Percentiles rank a stretch among this genome's conserved stretches.
phyloP scores from a whole-genome alignment of 2,113 vertebrate genomes.

The Erythrocercus mccallii region DNA sequence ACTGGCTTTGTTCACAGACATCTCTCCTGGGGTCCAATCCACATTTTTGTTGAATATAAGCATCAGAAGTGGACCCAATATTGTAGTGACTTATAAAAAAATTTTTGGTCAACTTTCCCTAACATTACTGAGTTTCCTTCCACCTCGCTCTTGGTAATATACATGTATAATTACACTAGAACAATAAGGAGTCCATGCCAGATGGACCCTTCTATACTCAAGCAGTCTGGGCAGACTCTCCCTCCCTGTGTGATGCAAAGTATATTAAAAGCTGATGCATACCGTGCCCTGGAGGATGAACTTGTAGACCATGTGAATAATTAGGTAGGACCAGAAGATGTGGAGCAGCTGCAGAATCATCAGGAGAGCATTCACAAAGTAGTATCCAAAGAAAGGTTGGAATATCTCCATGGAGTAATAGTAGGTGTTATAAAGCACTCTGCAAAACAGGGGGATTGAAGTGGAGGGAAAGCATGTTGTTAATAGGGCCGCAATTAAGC shows the following conservation, averaged over 20 bases:
- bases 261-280: neutral
- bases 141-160: neutral
- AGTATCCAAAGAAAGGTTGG: constrained; percentile 86
- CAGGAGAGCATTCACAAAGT: constrained; percentile 85
- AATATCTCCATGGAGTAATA: constrained; percentile 76
- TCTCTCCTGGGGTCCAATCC: neutral
- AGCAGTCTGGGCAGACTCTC: neutral
- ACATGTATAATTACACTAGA: neutral
- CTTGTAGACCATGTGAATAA: constrained; percentile 87
- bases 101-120: neutral
- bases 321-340: constrained; percentile 90
- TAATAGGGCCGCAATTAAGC: neutral
- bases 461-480: neutral
- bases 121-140: neutral
- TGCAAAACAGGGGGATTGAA: constrained; percentile 41
- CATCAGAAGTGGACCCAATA: neutral
- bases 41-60: neutral
- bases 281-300: constrained; percentile 85
- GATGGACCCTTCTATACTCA: neutral
- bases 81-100: neutral
- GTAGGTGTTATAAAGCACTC: constrained; percentile 79
- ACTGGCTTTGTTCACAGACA: neutral
- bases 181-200: neutral
- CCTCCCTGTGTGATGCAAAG: neutral
- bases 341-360: constrained; percentile 84